Evolutionary conservation across 2,888 invertebrate genomes (phyloP), one percentile per base, ranked within the genome.

Genomic region (Cephalotes varians): DNA sequence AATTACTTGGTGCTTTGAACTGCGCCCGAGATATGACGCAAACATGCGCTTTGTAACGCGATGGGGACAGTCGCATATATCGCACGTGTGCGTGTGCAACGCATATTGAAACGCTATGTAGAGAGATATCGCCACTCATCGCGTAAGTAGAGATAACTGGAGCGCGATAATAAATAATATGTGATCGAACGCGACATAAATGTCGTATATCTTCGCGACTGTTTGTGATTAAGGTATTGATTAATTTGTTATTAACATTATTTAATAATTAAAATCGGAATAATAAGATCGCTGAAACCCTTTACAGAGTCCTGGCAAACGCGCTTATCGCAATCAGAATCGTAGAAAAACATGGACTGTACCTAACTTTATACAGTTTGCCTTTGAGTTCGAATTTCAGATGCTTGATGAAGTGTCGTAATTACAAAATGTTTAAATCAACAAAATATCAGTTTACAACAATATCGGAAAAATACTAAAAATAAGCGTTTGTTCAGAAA

Each of bases 101-200:
- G 44, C 18, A 58, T 79, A 71, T 56, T 47, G 56, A 71, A 79
- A 58, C 25, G 44, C 71, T 12, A 28, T 10, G 21, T 21, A 9
- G 51, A 54, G 69, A 77, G 69, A 77, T 69, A 77, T 77, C 77
- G 40, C 44, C 71, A 79, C 56, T 79, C 44, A 79, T 71, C 71
- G 56, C 21, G 44, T 71, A 56, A 79, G 77, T 58, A 34, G 56
- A 79, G 77, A 79, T 77, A 79, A 71, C 56, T 58, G 21, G 44
- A 58, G 31, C 56, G 56, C 44, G 77, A 79, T 79, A 79, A 79
- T 71, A 71, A 79, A 79, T 79, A 79, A 79, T 71, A 79, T 71
- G 56, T 28, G 12, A n/a, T 79, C 44, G 21, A 47, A 56, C 18
- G 56, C 25, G 25, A 44, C 34, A 18, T 34, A 71, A 47, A 71